These are phyloP conservation scores for Cosmia pyralina DNA, from an alignment of 2,888 invertebrate species.

Conservation along the genomic window DNA sequence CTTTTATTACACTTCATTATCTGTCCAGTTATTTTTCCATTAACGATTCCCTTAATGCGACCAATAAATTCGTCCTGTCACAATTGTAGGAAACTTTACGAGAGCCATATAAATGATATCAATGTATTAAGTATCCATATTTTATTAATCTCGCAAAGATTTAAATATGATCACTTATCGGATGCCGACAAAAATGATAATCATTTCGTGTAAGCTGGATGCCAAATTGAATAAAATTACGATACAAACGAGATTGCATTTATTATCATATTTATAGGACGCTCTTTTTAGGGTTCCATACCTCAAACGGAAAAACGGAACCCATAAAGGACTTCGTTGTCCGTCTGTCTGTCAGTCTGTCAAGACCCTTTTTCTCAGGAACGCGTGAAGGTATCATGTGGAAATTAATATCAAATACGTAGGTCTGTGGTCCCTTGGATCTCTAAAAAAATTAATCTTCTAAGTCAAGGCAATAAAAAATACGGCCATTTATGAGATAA, in stretches of 20 bases:
- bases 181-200: conserved; percentile 32
- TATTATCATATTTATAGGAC: conserved; percentile 35
- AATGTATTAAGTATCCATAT: conserved; percentile 50
- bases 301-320: too few species aligned
- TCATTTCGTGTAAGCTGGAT: conserved; percentile 36
- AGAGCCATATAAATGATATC: conserved; percentile 51
- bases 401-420: too few species aligned
- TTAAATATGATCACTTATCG: conserved; percentile 47
- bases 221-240: conserved; percentile 41
- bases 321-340: too few species aligned
- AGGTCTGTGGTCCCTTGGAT: too few species aligned
- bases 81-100: conserved; percentile 55
- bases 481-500: too few species aligned
- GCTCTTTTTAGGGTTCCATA: neutral
- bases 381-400: too few species aligned
- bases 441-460: too few species aligned
- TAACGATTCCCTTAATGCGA: conserved; percentile 63
- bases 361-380: too few species aligned
- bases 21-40: conserved; percentile 64
- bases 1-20: conserved; percentile 64
- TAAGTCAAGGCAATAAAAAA: too few species aligned
- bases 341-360: too few species aligned
- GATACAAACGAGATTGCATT: conserved; percentile 43
- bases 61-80: conserved; percentile 62
- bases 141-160: conserved; percentile 42